These are phyloP conservation scores for Stercorarius parasiticus DNA, from an alignment of 2,113 vertebrate genomes.

Conservation along the genomic window DNA sequence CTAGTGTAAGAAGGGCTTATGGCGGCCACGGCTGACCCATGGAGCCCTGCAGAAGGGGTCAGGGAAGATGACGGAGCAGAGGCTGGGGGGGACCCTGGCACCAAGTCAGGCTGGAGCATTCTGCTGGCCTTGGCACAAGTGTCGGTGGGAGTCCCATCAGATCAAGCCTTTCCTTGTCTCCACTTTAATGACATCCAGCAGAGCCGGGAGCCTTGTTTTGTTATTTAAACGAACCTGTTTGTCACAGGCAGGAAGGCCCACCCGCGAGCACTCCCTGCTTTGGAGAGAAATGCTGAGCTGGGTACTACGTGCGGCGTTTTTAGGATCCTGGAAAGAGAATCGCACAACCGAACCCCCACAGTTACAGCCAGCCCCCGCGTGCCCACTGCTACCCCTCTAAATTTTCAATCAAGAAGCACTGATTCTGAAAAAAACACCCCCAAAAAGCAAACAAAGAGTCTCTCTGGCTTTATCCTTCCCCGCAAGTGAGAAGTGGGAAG, in stretches of 20 bases:
- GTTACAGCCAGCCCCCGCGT: background rate
- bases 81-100: background rate
- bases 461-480: background rate
- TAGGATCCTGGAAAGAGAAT: background rate
- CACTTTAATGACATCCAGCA: background rate
- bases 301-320: background rate
- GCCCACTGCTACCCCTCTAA: rapidly evolving
- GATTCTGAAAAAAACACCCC: background rate
- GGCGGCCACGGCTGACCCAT: background rate
- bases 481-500: rapidly evolving
- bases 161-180: background rate
- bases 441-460: background rate
- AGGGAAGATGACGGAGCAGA: background rate
- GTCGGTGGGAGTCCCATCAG: background rate
- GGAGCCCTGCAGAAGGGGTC: background rate
- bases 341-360: background rate
- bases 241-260: background rate
- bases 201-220: background rate
- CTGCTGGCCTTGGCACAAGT: background rate
- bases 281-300: background rate
- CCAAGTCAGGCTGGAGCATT: background rate
- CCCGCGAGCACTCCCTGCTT: background rate
- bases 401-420: background rate
- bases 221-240: background rate
- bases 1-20: background rate